These are phyloP conservation scores for Camelus bactrianus DNA, from an alignment of 2,113 vertebrate species.

Conservation along the genomic window DNA sequence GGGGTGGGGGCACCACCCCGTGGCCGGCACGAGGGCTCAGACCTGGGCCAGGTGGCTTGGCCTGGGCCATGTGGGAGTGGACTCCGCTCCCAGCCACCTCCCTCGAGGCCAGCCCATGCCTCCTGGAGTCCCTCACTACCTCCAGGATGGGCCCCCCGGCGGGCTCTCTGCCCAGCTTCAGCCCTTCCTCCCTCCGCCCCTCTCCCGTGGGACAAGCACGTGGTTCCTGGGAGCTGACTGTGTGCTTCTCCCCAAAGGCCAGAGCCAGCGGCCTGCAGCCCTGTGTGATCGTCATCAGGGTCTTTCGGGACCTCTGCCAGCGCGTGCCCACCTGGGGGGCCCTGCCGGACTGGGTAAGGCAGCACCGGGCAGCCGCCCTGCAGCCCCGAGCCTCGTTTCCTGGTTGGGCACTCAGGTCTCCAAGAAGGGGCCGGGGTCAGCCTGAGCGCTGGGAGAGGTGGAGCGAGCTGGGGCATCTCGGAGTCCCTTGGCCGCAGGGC, in stretches of 20 bases:
- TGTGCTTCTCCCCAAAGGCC: constrained; percentile 82
- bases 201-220: rapidly evolving
- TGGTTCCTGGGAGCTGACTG: background rate
- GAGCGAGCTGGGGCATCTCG: rapidly evolving
- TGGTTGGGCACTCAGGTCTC: rapidly evolving
- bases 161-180: background rate
- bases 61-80: background rate
- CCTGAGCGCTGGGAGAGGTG: background rate
- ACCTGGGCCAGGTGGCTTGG: background rate
- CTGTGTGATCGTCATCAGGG: constrained; percentile 91
- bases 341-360: constrained; percentile 90
- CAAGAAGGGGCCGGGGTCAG: rapidly evolving
- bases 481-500: background rate
- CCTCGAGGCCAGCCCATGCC: background rate
- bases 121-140: rapidly evolving
- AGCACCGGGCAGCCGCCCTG: rapidly evolving
- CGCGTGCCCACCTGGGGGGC: constrained; percentile 90
- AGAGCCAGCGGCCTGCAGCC: constrained; percentile 92
- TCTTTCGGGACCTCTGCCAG: constrained; percentile 90
- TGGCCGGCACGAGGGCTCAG: background rate
- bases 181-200: background rate
- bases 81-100: background rate
- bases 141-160: background rate
- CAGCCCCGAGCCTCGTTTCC: background rate
- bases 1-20: rapidly evolving